phyloP scores from a whole-genome alignment of 2,113 vertebrate species.

The Tautogolabrus adspersus region DNA sequence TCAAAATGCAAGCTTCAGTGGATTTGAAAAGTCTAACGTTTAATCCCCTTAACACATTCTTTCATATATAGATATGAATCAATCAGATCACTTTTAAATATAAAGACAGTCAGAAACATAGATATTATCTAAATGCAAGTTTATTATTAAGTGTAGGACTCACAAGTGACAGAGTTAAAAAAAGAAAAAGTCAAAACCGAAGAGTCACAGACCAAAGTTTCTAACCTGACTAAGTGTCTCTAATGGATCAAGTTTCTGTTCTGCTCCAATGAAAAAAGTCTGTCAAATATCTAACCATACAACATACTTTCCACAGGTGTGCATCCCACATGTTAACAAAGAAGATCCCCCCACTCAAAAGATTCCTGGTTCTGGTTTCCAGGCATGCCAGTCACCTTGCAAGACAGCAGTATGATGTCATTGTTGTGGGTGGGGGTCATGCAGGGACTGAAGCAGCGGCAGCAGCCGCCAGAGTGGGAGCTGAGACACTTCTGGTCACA shows the following conservation, averaged over 20 bases:
- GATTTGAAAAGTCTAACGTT: too few species aligned
- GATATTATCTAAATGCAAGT: too few species aligned
- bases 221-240: too few species aligned
- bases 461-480: slow-evolving; percentile 89
- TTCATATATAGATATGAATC: too few species aligned
- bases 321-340: slow-evolving; percentile 70
- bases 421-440: slow-evolving; percentile 94
- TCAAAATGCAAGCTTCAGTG: too few species aligned
- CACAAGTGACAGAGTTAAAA: too few species aligned
- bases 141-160: too few species aligned
- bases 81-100: too few species aligned
- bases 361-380: slow-evolving; percentile 30
- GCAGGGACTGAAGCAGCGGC: slow-evolving; percentile 93
- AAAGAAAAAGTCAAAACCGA: neutral
- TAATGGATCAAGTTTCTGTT: neutral
- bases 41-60: too few species aligned
- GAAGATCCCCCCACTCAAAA: slow-evolving; percentile 50
- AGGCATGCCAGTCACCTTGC: slow-evolving; percentile 53
- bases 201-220: too few species aligned
- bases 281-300: neutral
- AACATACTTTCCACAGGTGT: slow-evolving; percentile 30
- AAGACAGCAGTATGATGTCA: slow-evolving; percentile 85
- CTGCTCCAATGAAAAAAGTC: too few species aligned
- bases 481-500: slow-evolving; percentile 89
- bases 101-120: too few species aligned